These are phyloP conservation scores for Peromyscus melanophrys DNA, from an alignment of 2,797 vertebrate species.

Conservation along the genomic window DNA sequence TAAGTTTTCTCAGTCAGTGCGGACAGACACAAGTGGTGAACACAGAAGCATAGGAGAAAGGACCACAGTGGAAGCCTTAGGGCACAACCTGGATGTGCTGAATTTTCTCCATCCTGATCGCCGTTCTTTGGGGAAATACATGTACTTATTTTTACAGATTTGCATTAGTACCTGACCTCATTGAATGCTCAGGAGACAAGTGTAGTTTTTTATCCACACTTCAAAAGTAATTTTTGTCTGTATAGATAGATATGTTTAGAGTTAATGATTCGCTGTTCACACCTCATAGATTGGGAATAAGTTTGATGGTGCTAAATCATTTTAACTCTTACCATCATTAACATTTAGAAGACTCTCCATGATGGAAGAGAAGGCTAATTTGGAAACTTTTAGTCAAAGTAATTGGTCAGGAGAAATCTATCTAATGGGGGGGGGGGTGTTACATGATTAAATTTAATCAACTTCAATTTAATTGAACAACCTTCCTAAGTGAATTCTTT, in stretches of 20 bases:
- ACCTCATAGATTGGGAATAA: background rate
- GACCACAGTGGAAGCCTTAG: rapidly evolving
- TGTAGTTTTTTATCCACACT: background rate
- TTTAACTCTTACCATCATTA: background rate
- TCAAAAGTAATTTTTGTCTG: slow-evolving; percentile 24
- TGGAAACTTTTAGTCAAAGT: slow-evolving; percentile 44
- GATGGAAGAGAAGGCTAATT: slow-evolving; percentile 47
- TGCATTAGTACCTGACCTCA: rapidly evolving
- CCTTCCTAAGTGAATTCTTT: slow-evolving; percentile 48
- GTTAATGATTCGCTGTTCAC: background rate
- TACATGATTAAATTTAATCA: slow-evolving; percentile 27
- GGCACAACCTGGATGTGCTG: background rate
- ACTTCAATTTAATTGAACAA: slow-evolving; percentile 58
- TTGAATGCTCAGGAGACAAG: background rate
- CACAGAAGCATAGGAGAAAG: background rate
- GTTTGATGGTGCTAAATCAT: background rate
- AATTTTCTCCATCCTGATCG: background rate
- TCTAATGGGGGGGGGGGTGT: background rate
- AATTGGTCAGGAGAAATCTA: slow-evolving; percentile 45
- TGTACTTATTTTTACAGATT: background rate
- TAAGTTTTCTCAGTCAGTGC: background rate
- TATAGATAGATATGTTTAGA: background rate
- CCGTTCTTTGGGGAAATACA: rapidly evolving
- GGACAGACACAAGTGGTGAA: background rate
- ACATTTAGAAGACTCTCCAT: slow-evolving; percentile 17